Conservation (phyloP, 2,888 invertebrate species). For the Idaea aversata region DNA sequence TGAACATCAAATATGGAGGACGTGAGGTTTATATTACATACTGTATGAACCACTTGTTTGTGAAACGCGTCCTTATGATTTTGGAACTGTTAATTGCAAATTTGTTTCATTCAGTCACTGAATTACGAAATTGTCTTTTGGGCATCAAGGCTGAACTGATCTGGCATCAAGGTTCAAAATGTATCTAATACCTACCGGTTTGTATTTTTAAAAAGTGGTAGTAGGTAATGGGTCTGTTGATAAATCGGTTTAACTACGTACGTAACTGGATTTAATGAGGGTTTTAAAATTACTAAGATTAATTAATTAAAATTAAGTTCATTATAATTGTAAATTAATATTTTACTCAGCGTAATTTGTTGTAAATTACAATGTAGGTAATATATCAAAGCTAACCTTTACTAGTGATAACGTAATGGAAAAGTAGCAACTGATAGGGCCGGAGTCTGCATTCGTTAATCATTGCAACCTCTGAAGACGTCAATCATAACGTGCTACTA, state of each 20-base stretch:
- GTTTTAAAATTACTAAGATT: neutral
- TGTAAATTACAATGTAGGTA: conserved; percentile 19
- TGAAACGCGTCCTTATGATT: conserved; percentile 5
- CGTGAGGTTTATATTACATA: neutral
- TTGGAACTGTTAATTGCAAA: conserved; percentile 4
- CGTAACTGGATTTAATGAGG: too few relatives aligned
- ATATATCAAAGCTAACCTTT: conserved; percentile 17
- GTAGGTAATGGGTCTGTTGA: too few relatives aligned
- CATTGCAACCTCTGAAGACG: conserved; percentile 10
- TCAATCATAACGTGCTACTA: neutral
- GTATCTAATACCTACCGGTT: neutral
- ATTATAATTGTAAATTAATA: neutral
- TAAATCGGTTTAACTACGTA: too few relatives aligned
- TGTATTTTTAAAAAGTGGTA: too few relatives aligned
- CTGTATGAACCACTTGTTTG: neutral
- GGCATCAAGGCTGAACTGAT: neutral
- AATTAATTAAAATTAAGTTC: neutral
- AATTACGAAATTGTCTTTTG: neutral
- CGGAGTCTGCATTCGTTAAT: conserved; percentile 33
- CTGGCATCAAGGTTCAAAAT: neutral
- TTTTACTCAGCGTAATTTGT: neutral
- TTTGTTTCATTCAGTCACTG: neutral
- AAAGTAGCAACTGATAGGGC: conserved; percentile 33
- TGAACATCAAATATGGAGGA: conserved; percentile 2
- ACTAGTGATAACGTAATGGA: conserved; percentile 30